These are phyloP conservation scores for Heterohyrax brucei DNA, from an alignment of 2,797 vertebrate genomes.

Conservation along the genomic window DNA sequence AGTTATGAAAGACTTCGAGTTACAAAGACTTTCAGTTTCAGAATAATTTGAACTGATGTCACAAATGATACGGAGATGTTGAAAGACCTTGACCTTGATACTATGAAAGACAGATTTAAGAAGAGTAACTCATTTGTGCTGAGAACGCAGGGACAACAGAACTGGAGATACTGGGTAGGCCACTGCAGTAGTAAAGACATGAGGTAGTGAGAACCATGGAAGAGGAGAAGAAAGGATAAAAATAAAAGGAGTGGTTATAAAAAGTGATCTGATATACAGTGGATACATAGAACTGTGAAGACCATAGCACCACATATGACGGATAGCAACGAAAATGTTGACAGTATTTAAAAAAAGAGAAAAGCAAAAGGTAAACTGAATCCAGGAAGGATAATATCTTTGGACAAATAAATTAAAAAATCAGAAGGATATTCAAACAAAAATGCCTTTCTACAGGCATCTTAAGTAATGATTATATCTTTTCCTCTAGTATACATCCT, in stretches of 20 bases:
- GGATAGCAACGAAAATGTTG: background rate
- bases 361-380: conserved; percentile 4
- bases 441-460: background rate
- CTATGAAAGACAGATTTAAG: background rate
- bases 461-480: background rate
- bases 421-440: background rate
- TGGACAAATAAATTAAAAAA: conserved; percentile 30
- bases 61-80: background rate
- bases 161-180: background rate
- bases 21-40: background rate
- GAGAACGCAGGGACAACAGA: background rate
- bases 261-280: background rate
- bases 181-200: background rate
- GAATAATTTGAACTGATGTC: background rate
- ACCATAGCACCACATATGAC: background rate
- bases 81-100: background rate
- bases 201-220: background rate
- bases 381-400: background rate
- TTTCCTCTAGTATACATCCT: background rate
- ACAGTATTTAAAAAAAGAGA: background rate
- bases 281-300: background rate
- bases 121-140: background rate
- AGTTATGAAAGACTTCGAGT: background rate
- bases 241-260: background rate
- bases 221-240: background rate